Conservation (phyloP, 2,113 vertebrate genomes). For the Potamarius usumacintae region DNA sequence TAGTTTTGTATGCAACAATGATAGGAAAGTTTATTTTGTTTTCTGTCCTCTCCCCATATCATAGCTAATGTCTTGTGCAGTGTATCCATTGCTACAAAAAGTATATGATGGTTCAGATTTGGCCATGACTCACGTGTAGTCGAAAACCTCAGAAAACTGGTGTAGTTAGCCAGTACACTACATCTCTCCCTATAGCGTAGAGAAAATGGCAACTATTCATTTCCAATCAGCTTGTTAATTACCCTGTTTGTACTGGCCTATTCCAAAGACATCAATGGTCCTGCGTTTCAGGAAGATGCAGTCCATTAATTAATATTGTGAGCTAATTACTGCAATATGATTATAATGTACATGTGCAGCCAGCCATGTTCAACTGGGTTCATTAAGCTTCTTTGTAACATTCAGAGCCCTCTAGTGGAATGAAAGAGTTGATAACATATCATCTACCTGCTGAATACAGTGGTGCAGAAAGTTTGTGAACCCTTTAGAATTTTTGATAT, state of each 20-base stretch:
- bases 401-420: slow-evolving; percentile 54
- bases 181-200: neutral
- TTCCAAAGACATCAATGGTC: neutral
- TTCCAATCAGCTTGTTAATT: neutral
- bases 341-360: neutral
- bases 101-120: neutral
- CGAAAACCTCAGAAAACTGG: neutral
- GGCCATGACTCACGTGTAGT: slow-evolving; percentile 3
- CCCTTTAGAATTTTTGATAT: no score
- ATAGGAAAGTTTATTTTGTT: no score
- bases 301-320: neutral
- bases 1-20: no score
- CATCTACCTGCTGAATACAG: neutral
- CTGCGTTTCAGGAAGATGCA: neutral
- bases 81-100: no score
- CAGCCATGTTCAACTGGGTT: slow-evolving; percentile 7
- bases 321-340: slow-evolving; percentile 8
- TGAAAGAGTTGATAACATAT: neutral
- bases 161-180: neutral
- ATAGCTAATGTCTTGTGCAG: no score
- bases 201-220: slow-evolving; percentile 7
- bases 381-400: slow-evolving; percentile 30
- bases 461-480: no score
- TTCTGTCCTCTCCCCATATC: no score
- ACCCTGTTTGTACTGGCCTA: neutral